phyloP scores from a whole-genome alignment of 2,797 vertebrate genomes.

The Pantherophis vulpinus region DNA sequence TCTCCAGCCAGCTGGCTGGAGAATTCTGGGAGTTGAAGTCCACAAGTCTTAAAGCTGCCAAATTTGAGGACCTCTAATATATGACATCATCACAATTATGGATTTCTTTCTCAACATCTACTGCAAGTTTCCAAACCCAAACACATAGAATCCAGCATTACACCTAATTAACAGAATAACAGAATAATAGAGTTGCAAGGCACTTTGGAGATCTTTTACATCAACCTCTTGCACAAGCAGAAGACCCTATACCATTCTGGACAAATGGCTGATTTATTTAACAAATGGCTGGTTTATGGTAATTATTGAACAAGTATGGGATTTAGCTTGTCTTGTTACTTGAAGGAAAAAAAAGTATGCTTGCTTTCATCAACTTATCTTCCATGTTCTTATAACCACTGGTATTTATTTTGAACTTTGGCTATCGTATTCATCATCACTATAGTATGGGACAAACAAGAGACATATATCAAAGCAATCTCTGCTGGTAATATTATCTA shows the following conservation, averaged over 20 bases:
- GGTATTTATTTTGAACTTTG: constrained; percentile 37
- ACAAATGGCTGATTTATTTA: neutral
- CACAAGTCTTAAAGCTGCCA: too few species aligned
- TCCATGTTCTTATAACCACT: neutral
- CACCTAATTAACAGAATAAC: neutral
- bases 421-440: constrained; percentile 39
- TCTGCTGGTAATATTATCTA: constrained; percentile 66
- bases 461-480: constrained; percentile 35
- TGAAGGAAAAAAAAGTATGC: neutral
- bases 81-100: neutral
- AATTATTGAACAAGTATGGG: neutral
- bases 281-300: neutral
- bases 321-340: accelerated
- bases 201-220: neutral
- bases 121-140: neutral
- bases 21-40: too few species aligned
- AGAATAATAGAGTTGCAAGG: neutral
- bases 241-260: neutral
- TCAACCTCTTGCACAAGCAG: neutral
- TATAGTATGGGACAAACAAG: constrained; percentile 29
- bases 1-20: too few species aligned
- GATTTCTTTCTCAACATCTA: neutral
- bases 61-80: neutral
- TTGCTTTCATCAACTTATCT: constrained; percentile 1
- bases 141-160: neutral